phyloP scores from a whole-genome alignment of 2,888 invertebrate species.

The Choreutis nemorana region DNA sequence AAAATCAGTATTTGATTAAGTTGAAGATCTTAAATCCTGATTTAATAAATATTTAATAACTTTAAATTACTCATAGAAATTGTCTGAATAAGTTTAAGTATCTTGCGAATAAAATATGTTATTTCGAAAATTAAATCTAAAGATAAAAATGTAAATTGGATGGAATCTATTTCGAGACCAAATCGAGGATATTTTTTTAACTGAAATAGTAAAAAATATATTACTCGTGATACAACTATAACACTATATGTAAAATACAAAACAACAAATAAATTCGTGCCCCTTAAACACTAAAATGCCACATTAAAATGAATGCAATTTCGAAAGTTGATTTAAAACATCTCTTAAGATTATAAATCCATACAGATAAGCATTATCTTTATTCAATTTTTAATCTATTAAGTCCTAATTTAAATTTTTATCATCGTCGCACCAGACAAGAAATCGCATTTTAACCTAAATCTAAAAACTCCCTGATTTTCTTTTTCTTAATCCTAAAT shows the following conservation, averaged over 20 bases:
- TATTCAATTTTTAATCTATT: slow-evolving; percentile 4
- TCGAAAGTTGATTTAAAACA: too few relatives aligned
- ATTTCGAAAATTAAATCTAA: slow-evolving; percentile 14
- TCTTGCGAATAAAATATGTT: too few relatives aligned
- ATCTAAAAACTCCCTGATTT: slow-evolving; percentile 61
- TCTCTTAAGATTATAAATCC: slow-evolving; percentile 5
- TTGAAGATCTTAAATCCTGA: too few relatives aligned
- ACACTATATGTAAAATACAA: slow-evolving; percentile 47
- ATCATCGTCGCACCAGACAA: slow-evolving; percentile 34
- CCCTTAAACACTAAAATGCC: slow-evolving; percentile 54
- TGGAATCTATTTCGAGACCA: slow-evolving; percentile 34
- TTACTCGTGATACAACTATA: slow-evolving; percentile 44
- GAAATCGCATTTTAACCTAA: slow-evolving; percentile 47
- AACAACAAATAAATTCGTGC: slow-evolving; percentile 66
- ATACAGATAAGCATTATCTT: background rate
- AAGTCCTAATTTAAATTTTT: slow-evolving; percentile 3
- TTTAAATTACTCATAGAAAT: too few relatives aligned
- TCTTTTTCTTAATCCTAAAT: slow-evolving; percentile 59
- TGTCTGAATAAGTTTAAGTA: too few relatives aligned
- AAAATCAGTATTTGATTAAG: too few relatives aligned
- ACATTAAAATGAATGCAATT: too few relatives aligned
- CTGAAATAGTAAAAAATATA: slow-evolving; percentile 42
- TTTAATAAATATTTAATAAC: too few relatives aligned
- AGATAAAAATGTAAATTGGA: slow-evolving; percentile 22
- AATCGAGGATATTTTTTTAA: slow-evolving; percentile 20